Percentiles rank a stretch among this genome's conserved stretches.
phyloP scores from a whole-genome alignment of 30 jellyfish, hydroid and myxozoan species.

The Haliclystus octoradiatus region DNA sequence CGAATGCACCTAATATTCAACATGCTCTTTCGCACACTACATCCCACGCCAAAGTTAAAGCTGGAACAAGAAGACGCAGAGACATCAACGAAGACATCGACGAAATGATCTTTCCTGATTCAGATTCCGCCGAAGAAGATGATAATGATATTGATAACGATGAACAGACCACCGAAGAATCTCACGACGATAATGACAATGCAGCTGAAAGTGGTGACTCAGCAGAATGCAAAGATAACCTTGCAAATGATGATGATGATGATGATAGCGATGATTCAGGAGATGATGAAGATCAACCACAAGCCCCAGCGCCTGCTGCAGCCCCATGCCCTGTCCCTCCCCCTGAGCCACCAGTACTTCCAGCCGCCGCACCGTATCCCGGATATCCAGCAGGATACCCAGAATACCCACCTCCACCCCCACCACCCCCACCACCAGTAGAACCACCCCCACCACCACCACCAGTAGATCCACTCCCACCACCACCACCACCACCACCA shows the following conservation, averaged over 20 bases:
- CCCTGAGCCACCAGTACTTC: too few relatives aligned
- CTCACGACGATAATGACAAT: too few relatives aligned
- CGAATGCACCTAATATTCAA: slow-evolving; percentile 74
- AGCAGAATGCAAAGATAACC: neutral
- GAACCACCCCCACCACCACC: slow-evolving; percentile 1
- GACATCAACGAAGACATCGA: too few relatives aligned
- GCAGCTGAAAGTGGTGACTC: neutral
- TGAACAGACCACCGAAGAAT: too few relatives aligned
- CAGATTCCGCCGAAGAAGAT: too few relatives aligned
- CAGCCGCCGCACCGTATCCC: too few relatives aligned
- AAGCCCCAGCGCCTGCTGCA: neutral
- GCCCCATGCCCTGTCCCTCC: neutral
- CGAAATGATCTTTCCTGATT: too few relatives aligned
- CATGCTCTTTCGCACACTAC: slow-evolving; percentile 82
- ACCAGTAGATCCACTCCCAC: neutral
- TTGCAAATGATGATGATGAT: neutral
- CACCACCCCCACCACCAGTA: too few relatives aligned
- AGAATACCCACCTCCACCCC: too few relatives aligned
- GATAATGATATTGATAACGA: too few relatives aligned
- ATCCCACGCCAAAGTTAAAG: slow-evolving; percentile 67
- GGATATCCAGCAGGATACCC: too few relatives aligned
- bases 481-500: neutral
- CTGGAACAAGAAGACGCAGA: slow-evolving; percentile 32
- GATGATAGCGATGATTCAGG: neutral
- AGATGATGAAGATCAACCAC: neutral